Evolutionary conservation across 2,113 vertebrate species (phyloP).

Genomic region (Tricholaema leucomelas): DNA sequence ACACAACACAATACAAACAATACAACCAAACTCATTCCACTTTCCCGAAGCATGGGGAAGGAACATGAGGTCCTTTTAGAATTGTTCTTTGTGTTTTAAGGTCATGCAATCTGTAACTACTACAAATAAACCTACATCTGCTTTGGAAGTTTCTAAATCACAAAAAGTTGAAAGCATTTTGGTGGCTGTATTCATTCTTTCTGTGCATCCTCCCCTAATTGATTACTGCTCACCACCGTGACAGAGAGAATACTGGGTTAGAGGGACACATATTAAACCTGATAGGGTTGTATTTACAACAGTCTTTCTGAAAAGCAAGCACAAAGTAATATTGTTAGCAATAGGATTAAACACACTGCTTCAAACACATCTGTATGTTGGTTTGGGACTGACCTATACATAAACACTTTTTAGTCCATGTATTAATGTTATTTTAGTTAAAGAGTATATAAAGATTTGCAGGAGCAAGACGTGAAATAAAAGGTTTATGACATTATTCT

Average conservation of each 20-base stretch:
- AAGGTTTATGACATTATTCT: background rate
- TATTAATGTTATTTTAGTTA: background rate
- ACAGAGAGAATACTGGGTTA: background rate
- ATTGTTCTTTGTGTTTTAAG: background rate
- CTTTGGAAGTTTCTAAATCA: background rate
- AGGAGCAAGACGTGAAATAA: background rate
- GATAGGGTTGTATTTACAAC: background rate
- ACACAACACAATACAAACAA: background rate
- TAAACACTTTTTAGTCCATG: background rate
- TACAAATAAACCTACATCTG: background rate
- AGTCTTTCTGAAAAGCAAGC: background rate
- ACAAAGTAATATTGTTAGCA: background rate
- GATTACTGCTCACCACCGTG: background rate
- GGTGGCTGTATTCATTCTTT: background rate
- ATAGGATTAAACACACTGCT: background rate
- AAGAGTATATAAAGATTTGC: background rate
- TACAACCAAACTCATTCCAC: background rate
- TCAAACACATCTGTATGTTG: background rate
- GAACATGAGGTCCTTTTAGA: background rate
- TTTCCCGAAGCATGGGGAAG: background rate
- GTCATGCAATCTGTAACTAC: background rate
- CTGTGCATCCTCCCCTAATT: background rate
- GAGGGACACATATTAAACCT: rapidly evolving
- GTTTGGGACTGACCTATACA: background rate
- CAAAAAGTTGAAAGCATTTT: background rate